Percentiles rank a stretch among this genome's conserved stretches.
Evolutionary conservation across 2,797 vertebrate species (phyloP).

Genomic region (Botia almorhae): DNA sequence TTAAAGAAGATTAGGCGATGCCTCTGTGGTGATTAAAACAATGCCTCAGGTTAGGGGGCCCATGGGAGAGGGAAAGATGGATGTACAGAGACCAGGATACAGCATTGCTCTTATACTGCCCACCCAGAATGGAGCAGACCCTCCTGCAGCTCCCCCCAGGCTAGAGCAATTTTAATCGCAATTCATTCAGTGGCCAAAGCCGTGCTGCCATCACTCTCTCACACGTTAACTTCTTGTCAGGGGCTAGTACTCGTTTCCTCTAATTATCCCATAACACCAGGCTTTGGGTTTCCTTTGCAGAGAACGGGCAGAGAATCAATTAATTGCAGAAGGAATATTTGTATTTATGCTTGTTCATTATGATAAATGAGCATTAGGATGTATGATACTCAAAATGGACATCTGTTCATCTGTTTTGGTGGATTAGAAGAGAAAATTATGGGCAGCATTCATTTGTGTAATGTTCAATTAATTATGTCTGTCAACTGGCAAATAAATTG

Average conservation of each 20-base stretch:
- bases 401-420: constrained; percentile 18
- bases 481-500: constrained; percentile 9
- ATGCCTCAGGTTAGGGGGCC: constrained; percentile 51
- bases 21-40: constrained; percentile 62
- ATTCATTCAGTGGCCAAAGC: constrained; percentile 35
- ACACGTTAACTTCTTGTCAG: constrained; percentile 34
- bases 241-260: constrained; percentile 18
- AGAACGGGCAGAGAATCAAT: constrained; percentile 23
- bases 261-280: constrained; percentile 40
- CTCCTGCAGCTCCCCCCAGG: constrained; percentile 51
- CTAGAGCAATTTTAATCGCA: constrained; percentile 48
- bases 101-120: constrained; percentile 35
- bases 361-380: constrained; percentile 11
- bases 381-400: constrained; percentile 21
- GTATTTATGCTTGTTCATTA: constrained; percentile 29
- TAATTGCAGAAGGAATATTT: background rate
- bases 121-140: constrained; percentile 41
- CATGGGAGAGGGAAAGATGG: constrained; percentile 45
- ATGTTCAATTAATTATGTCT: constrained; percentile 5
- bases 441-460: background rate
- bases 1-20: constrained; percentile 23
- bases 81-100: constrained; percentile 44
- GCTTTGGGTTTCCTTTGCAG: constrained; percentile 22
- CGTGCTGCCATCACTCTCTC: constrained; percentile 29
- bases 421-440: constrained; percentile 25